Conservation (phyloP, 2,113 vertebrate genomes). For the Apteryx owenii region DNA sequence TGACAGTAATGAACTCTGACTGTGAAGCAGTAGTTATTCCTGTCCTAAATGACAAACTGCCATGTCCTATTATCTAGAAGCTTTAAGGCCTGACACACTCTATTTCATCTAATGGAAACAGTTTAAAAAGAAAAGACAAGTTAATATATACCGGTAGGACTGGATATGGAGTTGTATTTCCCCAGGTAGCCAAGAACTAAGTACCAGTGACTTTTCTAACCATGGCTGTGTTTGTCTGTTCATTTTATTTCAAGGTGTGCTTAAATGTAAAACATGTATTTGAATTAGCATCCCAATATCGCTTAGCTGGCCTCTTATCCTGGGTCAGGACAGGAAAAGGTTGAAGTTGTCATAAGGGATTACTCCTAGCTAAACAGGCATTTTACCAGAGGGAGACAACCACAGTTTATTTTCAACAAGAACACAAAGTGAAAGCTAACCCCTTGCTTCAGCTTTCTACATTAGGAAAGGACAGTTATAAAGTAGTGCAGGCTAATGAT, state of each 20-base stretch:
- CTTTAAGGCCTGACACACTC: conserved; percentile 46
- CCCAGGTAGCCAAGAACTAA: neutral
- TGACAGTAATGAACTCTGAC: conserved; percentile 59
- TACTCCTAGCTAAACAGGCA: neutral
- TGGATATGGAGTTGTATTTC: neutral
- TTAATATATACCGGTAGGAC: conserved; percentile 26
- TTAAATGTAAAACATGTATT: neutral
- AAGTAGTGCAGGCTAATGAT: neutral
- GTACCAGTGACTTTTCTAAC: neutral
- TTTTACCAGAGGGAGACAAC: neutral
- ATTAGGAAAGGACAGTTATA: neutral
- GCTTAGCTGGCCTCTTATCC: neutral
- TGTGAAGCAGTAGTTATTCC: conserved; percentile 53
- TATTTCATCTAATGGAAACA: conserved; percentile 45
- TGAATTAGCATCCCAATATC: neutral
- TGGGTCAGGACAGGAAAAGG: neutral
- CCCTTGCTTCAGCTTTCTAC: neutral
- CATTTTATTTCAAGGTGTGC: neutral
- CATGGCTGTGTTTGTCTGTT: neutral
- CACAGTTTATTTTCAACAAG: neutral
- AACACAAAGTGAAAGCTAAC: neutral
- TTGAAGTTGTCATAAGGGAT: neutral
- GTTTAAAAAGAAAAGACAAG: conserved; percentile 41
- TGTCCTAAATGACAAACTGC: conserved; percentile 63
- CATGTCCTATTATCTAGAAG: conserved; percentile 50